Conservation (phyloP, 2,888 invertebrate genomes). For the Ichneumoninae sp. region DNA sequence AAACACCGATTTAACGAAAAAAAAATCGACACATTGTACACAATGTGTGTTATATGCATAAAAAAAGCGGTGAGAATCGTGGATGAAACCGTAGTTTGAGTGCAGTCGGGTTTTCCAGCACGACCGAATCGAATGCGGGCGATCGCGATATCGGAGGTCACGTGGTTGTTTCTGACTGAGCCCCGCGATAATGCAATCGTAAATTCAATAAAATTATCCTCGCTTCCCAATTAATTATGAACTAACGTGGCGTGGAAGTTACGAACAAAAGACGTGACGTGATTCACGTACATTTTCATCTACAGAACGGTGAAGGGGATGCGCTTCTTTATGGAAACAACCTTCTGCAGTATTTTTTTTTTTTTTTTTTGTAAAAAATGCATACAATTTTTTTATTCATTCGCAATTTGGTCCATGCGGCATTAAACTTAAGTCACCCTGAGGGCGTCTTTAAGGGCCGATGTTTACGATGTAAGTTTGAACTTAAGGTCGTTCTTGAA, state of each 20-base stretch:
- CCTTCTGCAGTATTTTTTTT: not conserved
- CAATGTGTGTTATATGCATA: not conserved
- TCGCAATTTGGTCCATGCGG: too few relatives aligned
- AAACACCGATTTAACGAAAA: not conserved
- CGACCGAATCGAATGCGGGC: conserved; percentile 13
- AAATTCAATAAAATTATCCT: conserved; percentile 8
- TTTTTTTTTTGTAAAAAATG: not conserved
- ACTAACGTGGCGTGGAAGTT: not conserved
- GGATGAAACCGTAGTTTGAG: not conserved
- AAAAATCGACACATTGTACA: not conserved
- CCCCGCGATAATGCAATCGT: not conserved
- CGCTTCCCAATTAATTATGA: conserved; percentile 1
- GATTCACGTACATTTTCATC: not conserved
- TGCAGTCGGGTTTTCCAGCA: not conserved
- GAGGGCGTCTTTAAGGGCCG: too few relatives aligned
- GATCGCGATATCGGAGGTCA: conserved; percentile 1
- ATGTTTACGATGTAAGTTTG: too few relatives aligned
- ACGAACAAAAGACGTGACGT: not conserved
- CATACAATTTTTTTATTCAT: not conserved
- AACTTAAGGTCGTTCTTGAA: too few relatives aligned
- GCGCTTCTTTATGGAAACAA: not conserved
- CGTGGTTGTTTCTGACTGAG: not conserved
- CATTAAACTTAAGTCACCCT: not conserved
- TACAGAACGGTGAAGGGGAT: not conserved
- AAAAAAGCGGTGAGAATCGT: not conserved